phyloP scores from a whole-genome alignment of 2,113 vertebrate genomes.

The Onychorhynchus coronatus region DNA sequence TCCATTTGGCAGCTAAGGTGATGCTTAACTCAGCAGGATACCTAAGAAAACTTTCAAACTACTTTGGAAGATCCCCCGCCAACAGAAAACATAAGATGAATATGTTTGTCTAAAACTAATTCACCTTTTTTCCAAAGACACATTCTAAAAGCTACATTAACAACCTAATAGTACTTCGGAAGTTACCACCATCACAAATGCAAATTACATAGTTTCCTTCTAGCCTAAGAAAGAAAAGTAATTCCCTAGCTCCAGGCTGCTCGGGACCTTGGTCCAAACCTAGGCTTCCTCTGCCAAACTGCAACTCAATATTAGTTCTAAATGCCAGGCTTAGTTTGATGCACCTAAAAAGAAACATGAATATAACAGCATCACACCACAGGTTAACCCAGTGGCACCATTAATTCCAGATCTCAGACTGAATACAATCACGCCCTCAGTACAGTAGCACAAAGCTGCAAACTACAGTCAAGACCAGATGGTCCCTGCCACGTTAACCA shows the following conservation, averaged over 20 bases:
- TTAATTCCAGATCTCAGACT: neutral
- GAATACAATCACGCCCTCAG: neutral
- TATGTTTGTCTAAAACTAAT: conserved; percentile 62
- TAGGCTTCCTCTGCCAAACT: neutral
- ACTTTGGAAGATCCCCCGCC: conserved; percentile 27
- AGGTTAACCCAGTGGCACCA: neutral
- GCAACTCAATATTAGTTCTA: neutral
- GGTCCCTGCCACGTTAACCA: neutral
- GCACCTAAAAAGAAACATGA: neutral
- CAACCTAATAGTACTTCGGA: neutral
- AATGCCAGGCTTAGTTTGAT: neutral
- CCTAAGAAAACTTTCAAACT: conserved; percentile 4
- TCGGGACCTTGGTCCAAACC: neutral
- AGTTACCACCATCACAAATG: neutral
- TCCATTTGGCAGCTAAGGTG: conserved; percentile 69
- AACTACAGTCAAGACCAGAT: neutral
- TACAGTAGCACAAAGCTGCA: neutral
- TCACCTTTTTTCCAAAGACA: neutral
- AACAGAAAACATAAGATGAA: conserved; percentile 54
- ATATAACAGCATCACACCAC: neutral
- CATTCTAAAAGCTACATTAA: neutral
- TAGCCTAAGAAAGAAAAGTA: conserved; percentile 11
- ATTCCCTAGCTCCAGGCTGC: neutral
- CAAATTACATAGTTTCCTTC: conserved; percentile 15
- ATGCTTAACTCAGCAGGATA: conserved; percentile 55